Evolutionary conservation across 2,888 invertebrate genomes (phyloP).

Genomic region (Lasioglossum calceatum): DNA sequence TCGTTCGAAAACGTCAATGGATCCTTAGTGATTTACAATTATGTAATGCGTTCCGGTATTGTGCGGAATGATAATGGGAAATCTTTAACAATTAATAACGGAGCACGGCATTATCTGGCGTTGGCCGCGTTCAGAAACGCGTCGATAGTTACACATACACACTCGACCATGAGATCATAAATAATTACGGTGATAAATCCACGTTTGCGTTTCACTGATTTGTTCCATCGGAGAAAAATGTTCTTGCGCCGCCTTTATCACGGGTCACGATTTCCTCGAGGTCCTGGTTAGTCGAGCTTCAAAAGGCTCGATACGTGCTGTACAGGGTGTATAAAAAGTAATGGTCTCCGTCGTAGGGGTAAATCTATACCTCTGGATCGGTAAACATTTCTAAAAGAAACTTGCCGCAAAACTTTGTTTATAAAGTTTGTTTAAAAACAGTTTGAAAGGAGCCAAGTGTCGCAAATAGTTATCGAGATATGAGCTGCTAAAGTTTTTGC

Average conservation of each 20-base stretch:
- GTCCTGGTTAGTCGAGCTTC: slow-evolving; percentile 46
- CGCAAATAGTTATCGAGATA: too few relatives aligned
- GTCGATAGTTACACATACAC: slow-evolving; percentile 37
- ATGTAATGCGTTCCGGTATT: slow-evolving; percentile 33
- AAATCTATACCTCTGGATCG: too few relatives aligned
- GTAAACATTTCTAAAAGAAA: too few relatives aligned
- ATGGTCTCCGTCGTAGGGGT: too few relatives aligned
- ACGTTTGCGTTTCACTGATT: slow-evolving; percentile 39
- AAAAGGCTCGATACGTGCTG: slow-evolving; percentile 23
- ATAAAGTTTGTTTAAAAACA: too few relatives aligned
- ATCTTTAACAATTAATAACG: slow-evolving; percentile 51
- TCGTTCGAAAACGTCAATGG: slow-evolving; percentile 26
- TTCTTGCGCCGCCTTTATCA: slow-evolving; percentile 33
- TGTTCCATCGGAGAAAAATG: slow-evolving; percentile 42
- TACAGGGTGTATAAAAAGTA: too few relatives aligned
- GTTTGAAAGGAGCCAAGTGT: too few relatives aligned
- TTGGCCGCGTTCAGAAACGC: slow-evolving; percentile 39
- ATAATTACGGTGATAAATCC: slow-evolving; percentile 53
- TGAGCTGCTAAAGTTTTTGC: too few relatives aligned
- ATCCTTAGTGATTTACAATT: slow-evolving; percentile 50
- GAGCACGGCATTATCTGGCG: background rate
- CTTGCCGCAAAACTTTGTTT: too few relatives aligned
- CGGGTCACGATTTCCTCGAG: slow-evolving; percentile 12
- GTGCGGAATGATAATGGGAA: slow-evolving; percentile 45
- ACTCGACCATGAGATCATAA: slow-evolving; percentile 35